Evolutionary conservation across 2,113 vertebrate species (phyloP), one percentile per base, ranked within the genome.

Genomic region (Entomyzon cyanotis): DNA sequence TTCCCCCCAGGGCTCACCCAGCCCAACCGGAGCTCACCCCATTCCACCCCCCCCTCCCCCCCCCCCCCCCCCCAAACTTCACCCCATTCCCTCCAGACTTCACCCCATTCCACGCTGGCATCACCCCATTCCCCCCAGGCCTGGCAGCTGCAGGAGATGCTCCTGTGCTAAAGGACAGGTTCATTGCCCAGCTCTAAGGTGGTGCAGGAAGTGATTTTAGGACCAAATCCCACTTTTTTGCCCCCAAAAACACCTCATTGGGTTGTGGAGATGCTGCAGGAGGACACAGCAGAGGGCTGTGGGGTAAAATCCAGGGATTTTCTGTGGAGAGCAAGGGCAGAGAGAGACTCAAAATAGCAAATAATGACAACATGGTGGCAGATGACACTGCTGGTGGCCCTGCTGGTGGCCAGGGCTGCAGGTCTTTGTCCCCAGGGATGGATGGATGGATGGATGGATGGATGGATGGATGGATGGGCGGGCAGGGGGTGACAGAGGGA

Each of bases 181-280:
- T 79, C 35, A 1, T 27, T 58, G 28, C 50, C 12, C 42, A 50
- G 69, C 62, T 39, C 68, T 18, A 28, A 67, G 82, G 7, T 8
- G 46, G 2, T 5, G 23, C 35, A 33, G 56, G 42, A 67, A 53
- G 2, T 16, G 3, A 42, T 70, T 93, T 42, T 24, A 17, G 35
- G 41, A 47, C 22, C 47, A 62, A 85, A 92, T 47, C 44, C 21
- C 10, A 9, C 1, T 0, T 16, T 33, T 69, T 59, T n/a, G 5
- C 10, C 9, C 9, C 10, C 4, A 0, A 8, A 37, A 69, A 39
- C 0, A 1, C 44, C 10, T 37, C 30, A 0, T 7, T 25, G 12
- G 9, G 44, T 21, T 50, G 21, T 7, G 22, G 52, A 83, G 33
- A 9, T 0, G 1, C 9, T 7, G 49, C 42, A 16, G 41, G 10